phyloP scores from a whole-genome alignment of 2,113 vertebrate genomes.

The Pantherophis guttatus region DNA sequence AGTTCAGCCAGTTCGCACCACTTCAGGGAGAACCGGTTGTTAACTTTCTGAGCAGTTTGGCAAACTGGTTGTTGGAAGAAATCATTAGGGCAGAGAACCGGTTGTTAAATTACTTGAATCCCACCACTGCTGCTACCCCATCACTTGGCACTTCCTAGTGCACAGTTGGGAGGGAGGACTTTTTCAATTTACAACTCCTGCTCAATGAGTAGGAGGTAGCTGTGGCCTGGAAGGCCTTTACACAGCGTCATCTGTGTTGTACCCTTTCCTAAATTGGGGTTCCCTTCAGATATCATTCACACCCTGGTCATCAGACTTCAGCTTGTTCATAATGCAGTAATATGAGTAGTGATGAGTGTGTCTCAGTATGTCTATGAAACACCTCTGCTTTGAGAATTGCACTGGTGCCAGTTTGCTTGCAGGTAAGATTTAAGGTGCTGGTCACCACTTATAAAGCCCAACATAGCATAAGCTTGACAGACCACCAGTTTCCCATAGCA shows the following conservation, averaged over 20 bases:
- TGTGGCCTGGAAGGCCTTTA: background rate
- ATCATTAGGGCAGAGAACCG: too few species aligned
- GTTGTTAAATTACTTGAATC: too few species aligned
- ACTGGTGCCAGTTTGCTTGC: background rate
- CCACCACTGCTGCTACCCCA: background rate
- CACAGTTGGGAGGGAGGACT: background rate
- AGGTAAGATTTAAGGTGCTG: background rate
- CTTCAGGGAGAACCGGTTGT: too few species aligned
- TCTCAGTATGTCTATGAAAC: background rate
- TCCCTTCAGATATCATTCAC: background rate
- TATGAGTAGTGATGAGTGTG: background rate
- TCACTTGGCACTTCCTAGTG: background rate
- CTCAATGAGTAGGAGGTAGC: background rate
- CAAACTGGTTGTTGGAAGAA: too few species aligned
- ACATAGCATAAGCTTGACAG: background rate
- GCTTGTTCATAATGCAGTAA: background rate
- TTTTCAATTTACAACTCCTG: background rate
- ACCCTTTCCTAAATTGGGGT: background rate
- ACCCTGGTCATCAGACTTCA: background rate
- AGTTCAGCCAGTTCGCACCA: too few species aligned
- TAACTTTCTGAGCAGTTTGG: too few species aligned
- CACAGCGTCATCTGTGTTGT: background rate
- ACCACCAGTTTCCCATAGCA: background rate
- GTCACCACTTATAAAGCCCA: background rate
- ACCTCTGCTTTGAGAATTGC: background rate